A percentile compares a stretch with the other conserved stretches of the same genome.
phyloP scores from a whole-genome alignment of 1,140 invertebrate species.

The Bradysia coprophila region DNA sequence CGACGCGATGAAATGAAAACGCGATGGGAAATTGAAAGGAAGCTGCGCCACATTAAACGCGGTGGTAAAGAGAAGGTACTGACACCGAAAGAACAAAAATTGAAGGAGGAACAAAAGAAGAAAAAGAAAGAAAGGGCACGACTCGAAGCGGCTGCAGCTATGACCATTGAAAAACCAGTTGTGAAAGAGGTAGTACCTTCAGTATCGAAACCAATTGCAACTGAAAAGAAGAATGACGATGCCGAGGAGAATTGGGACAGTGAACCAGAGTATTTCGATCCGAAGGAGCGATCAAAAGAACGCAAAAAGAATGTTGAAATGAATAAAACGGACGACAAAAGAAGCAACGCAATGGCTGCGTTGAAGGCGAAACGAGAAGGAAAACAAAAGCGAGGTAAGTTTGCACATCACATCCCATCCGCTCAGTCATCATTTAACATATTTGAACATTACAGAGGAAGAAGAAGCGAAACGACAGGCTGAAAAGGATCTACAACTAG shows the following conservation, averaged over 20 bases:
- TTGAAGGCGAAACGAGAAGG: conserved; percentile 74
- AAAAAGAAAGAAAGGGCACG: conserved; percentile 26
- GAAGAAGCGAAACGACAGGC: conserved; percentile 27
- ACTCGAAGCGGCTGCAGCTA: conserved; percentile 16
- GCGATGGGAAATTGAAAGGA: conserved; percentile 91
- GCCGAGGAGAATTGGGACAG: neutral
- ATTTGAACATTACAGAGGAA: too few species aligned
- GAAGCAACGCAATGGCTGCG: conserved; percentile 80
- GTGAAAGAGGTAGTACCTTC: conserved; percentile 2
- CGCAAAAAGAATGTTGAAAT: conserved; percentile 83
- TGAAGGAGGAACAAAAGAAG: conserved; percentile 23
- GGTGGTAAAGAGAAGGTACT: conserved; percentile 48
- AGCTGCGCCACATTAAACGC: conserved; percentile 70
- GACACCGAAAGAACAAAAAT: conserved; percentile 35
- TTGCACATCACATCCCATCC: too few species aligned
- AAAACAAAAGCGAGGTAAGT: conserved; percentile 31
- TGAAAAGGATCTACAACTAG: conserved; percentile 31
- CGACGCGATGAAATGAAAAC: conserved; percentile 83
- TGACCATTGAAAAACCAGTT: conserved; percentile 8
- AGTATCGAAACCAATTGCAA: conserved; percentile 1
- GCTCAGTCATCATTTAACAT: too few species aligned
- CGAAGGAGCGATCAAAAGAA: conserved; percentile 43
- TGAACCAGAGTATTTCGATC: conserved; percentile 19
- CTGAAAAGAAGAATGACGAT: neutral
- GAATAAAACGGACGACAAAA: conserved; percentile 63